These are phyloP conservation scores for Aurelia sp. DNA, from an alignment of 30 jellyfish, hydroid and myxozoan species.

Conservation along the genomic window DNA sequence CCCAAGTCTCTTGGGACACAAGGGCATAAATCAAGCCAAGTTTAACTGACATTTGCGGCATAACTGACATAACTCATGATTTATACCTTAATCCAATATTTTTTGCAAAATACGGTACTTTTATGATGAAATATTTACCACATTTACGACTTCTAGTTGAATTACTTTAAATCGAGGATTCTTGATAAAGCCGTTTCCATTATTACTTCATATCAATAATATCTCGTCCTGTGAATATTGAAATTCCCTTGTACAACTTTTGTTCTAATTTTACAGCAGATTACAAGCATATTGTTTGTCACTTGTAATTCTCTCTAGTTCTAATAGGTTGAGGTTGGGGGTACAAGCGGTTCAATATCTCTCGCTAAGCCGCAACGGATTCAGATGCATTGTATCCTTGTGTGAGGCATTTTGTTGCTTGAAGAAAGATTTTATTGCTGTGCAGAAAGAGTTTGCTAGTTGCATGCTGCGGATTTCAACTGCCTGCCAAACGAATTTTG, in stretches of 20 bases:
- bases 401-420: no score
- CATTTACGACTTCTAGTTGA: no score
- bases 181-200: neutral
- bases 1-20: no score
- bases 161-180: no score
- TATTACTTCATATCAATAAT: neutral
- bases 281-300: constrained; percentile 42
- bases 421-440: no score
- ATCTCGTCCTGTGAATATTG: constrained; percentile 15
- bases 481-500: no score
- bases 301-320: constrained; percentile 17
- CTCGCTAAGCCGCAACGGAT: constrained; percentile 24
- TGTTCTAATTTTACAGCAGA: constrained; percentile 49
- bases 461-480: neutral
- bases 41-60: neutral
- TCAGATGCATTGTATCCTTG: constrained; percentile 27
- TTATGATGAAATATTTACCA: no score
- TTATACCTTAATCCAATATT: no score
- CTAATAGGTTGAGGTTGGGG: constrained; percentile 71
- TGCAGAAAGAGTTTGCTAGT: no score
- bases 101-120: no score
- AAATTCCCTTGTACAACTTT: constrained; percentile 54
- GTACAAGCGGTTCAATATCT: constrained; percentile 29
- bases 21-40: neutral
- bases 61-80: neutral